Evolutionary conservation across 2,113 vertebrate species (phyloP).

Genomic region (Lates calcarifer): DNA sequence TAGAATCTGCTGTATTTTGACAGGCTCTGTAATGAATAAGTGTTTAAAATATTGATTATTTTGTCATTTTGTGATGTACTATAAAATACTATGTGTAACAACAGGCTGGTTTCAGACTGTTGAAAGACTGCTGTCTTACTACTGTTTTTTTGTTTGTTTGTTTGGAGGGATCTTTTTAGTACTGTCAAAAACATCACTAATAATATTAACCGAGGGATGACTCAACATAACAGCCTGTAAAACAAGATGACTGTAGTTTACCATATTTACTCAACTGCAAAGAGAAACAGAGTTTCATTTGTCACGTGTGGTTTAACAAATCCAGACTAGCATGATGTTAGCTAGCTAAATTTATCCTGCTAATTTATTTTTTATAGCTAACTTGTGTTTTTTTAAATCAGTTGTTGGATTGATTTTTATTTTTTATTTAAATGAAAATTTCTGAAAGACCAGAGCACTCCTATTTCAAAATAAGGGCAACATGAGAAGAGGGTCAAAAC

Average conservation of each 20-base stretch:
- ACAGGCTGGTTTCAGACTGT: background rate
- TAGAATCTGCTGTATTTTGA: background rate
- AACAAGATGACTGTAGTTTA: background rate
- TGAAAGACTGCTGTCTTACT: slow-evolving; percentile 8
- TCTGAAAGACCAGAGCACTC: background rate
- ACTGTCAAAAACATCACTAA: background rate
- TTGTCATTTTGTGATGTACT: slow-evolving; percentile 14
- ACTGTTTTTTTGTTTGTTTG: background rate
- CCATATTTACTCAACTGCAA: background rate
- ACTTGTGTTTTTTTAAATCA: background rate
- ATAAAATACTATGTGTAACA: background rate
- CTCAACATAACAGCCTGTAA: background rate
- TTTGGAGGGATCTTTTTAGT: background rate
- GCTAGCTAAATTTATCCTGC: background rate
- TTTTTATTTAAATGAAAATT: background rate
- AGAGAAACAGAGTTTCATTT: background rate
- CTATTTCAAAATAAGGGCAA: background rate
- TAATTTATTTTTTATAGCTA: background rate
- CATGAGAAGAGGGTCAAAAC: too few relatives aligned
- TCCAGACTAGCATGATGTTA: background rate
- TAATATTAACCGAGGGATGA: background rate
- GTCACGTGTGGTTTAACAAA: background rate
- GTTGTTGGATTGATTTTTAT: background rate
- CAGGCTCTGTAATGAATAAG: background rate
- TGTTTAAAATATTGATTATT: slow-evolving; percentile 8